Conservation (phyloP, 1,140 invertebrate genomes). For the Bombus polaris region DNA sequence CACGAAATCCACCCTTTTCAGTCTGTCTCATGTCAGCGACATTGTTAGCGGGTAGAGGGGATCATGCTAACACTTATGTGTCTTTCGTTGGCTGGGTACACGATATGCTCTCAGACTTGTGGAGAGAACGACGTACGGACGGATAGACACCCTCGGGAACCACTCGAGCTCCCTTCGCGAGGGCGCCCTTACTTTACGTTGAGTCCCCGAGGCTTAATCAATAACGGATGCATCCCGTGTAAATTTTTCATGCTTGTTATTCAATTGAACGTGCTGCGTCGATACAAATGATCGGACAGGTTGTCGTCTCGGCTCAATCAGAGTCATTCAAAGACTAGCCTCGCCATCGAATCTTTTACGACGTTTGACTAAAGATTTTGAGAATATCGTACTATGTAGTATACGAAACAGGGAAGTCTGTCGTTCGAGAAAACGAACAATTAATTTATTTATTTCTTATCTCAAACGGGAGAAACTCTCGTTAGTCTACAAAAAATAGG, state of each 20-base stretch:
- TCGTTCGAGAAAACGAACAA: background rate
- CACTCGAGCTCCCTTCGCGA: constrained; percentile 68
- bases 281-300: background rate
- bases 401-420: no score
- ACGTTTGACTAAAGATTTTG: no score
- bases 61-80: constrained; percentile 62
- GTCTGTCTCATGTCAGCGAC: constrained; percentile 55
- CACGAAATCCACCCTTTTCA: constrained; percentile 48
- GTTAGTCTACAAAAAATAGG: no score
- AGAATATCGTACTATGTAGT: no score
- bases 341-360: no score
- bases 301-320: background rate
- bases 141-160: constrained; percentile 71
- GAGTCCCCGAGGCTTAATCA: constrained; percentile 70
- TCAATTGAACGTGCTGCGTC: constrained; percentile 50
- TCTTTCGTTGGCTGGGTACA: constrained; percentile 61
- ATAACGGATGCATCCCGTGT: constrained; percentile 66
- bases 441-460: no score
- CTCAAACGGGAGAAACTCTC: no score
- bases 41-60: constrained; percentile 52
- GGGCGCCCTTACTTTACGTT: constrained; percentile 63
- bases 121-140: constrained; percentile 68
- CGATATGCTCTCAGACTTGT: constrained; percentile 66
- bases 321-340: background rate
- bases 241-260: constrained; percentile 68